These are phyloP conservation scores for Gortyna flavago DNA, from an alignment of 2,888 invertebrate species.

Conservation along the genomic window DNA sequence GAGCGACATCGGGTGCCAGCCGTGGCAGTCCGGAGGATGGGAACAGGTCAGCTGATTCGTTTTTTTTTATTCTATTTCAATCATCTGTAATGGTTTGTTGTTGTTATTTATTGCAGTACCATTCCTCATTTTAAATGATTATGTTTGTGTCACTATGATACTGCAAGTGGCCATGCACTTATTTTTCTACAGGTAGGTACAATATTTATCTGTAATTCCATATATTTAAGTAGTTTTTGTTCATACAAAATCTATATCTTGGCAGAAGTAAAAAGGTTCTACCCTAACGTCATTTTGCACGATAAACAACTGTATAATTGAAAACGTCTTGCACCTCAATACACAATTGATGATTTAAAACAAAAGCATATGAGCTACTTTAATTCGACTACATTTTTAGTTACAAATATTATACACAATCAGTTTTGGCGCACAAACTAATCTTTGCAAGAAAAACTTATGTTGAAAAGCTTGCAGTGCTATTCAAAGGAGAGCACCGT, in stretches of 20 bases:
- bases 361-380: neutral
- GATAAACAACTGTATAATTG: neutral
- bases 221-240: neutral
- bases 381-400: neutral
- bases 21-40: conserved; percentile 92
- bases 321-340: neutral
- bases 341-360: neutral
- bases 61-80: neutral
- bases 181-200: neutral
- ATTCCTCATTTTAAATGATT: neutral
- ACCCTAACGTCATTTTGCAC: neutral
- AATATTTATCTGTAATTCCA: neutral
- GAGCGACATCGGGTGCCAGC: conserved; percentile 91
- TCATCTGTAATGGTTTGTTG: conserved; percentile 17
- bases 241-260: neutral
- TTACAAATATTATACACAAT: neutral
- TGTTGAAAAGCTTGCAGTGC: neutral
- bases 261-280: neutral
- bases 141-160: too few species aligned
- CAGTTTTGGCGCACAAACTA: neutral
- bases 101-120: neutral
- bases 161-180: neutral
- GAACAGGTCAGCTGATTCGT: conserved; percentile 90
- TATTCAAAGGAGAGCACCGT: neutral
- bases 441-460: neutral